Evolutionary conservation across 2,797 vertebrate genomes (phyloP), one percentile per base, ranked within the genome.

Genomic region (Podarcis lilfordi): DNA sequence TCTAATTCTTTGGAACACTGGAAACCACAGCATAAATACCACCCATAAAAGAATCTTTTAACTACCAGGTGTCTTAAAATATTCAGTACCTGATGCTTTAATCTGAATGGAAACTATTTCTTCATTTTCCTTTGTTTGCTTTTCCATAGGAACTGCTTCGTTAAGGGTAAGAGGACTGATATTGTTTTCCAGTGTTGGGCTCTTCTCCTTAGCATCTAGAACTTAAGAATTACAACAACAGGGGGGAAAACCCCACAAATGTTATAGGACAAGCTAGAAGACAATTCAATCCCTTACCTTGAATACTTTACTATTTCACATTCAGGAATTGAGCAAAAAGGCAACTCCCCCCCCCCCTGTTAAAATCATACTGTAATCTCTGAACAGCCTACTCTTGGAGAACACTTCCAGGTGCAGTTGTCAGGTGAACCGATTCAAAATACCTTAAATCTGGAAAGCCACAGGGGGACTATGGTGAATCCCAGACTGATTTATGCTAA

Each of bases 31-130:
- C 15, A 72, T 10, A 35, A 66, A 25, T 37, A 13, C 23, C 76
- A 80, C 11, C 66, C 8, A 35, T 7, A 69, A 83, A 84, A 6
- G 6, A 80, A 72, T 69, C 40, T 5, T 76, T 80, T 43, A 66
- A 86, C 68, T 37, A 61, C 11, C 50, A 15, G 6, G 2, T 84
- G 19, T 23, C 17, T 81, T 85, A 89, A 78, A 90, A 88, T 88
- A 1, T 0, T 37, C 0, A 29, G 84, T 96, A 99, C 98, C 98
- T 95, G 98, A 97, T 72, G 98, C 96, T 86, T 96, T 96, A 91
- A 98, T 94, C 76, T 95, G 81, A 23, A 98, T 69, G 50, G 89
- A 93, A 43, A 87, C 21, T 76, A 84, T 81, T 77, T 89, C 77
- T 81, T 92, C 71, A 55, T 87, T 92, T 81, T 94, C 89, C 29